phyloP scores from a whole-genome alignment of 2,113 vertebrate species.

The Lycaon pictus region DNA sequence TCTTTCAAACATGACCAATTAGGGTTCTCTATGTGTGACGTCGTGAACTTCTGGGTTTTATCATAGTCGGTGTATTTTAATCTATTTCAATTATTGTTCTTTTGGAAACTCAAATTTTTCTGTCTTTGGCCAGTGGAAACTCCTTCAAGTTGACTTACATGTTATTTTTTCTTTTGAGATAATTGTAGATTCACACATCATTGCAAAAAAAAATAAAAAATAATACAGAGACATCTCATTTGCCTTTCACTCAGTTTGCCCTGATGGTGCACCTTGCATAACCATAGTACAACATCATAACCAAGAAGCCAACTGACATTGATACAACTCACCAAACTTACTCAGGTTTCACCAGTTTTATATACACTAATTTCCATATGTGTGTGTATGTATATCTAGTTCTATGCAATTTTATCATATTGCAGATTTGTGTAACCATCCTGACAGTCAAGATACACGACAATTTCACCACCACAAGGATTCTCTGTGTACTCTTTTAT shows the following conservation, averaged over 20 bases:
- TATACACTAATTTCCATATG: background rate
- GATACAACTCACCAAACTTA: background rate
- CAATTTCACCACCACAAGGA: background rate
- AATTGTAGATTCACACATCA: background rate
- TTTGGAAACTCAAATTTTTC: background rate
- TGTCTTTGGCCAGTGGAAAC: background rate
- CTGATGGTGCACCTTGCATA: background rate
- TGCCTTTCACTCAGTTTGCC: background rate
- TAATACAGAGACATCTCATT: background rate
- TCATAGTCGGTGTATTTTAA: background rate
- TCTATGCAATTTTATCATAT: background rate
- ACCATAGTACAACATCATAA: background rate
- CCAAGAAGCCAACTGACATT: background rate
- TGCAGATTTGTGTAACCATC: background rate
- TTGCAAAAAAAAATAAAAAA: background rate
- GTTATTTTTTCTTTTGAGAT: slow-evolving; percentile 7
- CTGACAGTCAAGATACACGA: background rate
- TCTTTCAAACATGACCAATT: background rate
- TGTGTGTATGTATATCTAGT: background rate
- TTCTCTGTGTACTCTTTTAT: background rate
- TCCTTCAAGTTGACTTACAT: background rate
- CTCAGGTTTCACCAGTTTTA: background rate
- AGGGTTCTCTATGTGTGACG: background rate
- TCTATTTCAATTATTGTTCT: background rate
- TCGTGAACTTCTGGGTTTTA: background rate